phyloP scores from a whole-genome alignment of 2,888 invertebrate species.

The Drosophila borealis region DNA sequence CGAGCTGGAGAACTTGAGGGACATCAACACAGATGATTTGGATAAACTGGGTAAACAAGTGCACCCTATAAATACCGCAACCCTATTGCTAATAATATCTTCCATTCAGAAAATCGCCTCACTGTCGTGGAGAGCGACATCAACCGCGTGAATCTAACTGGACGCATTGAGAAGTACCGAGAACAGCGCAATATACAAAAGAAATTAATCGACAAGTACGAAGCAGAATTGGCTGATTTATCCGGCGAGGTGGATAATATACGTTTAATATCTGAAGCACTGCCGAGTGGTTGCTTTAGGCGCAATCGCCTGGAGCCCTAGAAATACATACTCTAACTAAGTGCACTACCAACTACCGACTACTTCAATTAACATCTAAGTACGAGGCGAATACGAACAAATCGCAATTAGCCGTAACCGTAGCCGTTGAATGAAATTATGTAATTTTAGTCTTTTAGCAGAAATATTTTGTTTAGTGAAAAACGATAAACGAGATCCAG shows the following conservation, averaged over 20 bases:
- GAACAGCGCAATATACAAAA: constrained; percentile 89
- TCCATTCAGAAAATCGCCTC: constrained; percentile 88
- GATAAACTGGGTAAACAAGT: constrained; percentile 86
- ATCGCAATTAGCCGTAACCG: constrained; percentile 53
- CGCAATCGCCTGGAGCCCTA: constrained; percentile 89
- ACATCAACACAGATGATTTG: constrained; percentile 89
- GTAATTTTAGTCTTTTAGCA: constrained; percentile 76
- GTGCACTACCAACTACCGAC: constrained; percentile 60
- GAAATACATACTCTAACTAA: constrained; percentile 29
- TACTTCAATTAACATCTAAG: constrained; percentile 78
- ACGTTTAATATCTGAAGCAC: constrained; percentile 90
- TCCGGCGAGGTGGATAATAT: constrained; percentile 92
- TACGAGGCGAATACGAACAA: constrained; percentile 54
- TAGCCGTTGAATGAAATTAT: constrained; percentile 78
- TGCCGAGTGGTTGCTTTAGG: constrained; percentile 94
- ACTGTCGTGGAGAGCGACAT: constrained; percentile 90
- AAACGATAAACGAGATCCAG: constrained; percentile 29
- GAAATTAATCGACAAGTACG: constrained; percentile 92
- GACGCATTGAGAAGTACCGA: constrained; percentile 90
- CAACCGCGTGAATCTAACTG: constrained; percentile 90
- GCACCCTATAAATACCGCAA: background rate
- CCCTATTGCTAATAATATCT: background rate
- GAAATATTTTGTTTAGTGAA: constrained; percentile 76
- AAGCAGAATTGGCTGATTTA: constrained; percentile 90
- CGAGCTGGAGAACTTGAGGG: constrained; percentile 90